phyloP scores from a whole-genome alignment of 1,140 invertebrate genomes.

The Drosophila dunni region DNA sequence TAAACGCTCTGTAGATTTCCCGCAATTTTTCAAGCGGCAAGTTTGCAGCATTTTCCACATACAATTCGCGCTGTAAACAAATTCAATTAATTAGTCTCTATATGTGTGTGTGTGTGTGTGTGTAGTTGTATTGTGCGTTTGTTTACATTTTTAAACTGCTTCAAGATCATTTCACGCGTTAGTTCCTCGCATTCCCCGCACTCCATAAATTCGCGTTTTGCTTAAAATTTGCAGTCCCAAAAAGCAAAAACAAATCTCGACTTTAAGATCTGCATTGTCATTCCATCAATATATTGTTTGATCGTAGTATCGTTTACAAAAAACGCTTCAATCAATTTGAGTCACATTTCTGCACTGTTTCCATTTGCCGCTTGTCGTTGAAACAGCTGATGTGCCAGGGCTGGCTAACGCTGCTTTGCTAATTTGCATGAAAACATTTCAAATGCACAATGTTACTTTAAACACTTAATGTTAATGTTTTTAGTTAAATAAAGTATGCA shows the following conservation, averaged over 20 bases:
- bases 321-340: too few relatives aligned
- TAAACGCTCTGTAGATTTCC: constrained; percentile 51
- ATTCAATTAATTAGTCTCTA: neutral
- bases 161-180: constrained; percentile 7
- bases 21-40: constrained; percentile 34
- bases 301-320: neutral
- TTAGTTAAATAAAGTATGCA: too few relatives aligned
- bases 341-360: too few relatives aligned
- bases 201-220: constrained; percentile 23
- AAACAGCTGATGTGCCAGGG: constrained; percentile 25
- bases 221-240: neutral
- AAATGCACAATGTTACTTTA: too few relatives aligned
- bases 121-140: neutral
- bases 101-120: too few relatives aligned
- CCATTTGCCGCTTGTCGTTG: neutral
- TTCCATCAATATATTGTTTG: too few relatives aligned
- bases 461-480: too few relatives aligned
- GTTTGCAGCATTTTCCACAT: constrained; percentile 15
- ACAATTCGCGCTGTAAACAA: constrained; percentile 30
- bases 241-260: constrained; percentile 7
- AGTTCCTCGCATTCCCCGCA: constrained; percentile 9
- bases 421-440: too few relatives aligned
- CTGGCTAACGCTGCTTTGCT: neutral
- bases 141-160: constrained; percentile 19
- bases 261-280: neutral